These are phyloP conservation scores for Nomada lathburiana DNA, from an alignment of 2,888 invertebrate species.

Conservation along the genomic window DNA sequence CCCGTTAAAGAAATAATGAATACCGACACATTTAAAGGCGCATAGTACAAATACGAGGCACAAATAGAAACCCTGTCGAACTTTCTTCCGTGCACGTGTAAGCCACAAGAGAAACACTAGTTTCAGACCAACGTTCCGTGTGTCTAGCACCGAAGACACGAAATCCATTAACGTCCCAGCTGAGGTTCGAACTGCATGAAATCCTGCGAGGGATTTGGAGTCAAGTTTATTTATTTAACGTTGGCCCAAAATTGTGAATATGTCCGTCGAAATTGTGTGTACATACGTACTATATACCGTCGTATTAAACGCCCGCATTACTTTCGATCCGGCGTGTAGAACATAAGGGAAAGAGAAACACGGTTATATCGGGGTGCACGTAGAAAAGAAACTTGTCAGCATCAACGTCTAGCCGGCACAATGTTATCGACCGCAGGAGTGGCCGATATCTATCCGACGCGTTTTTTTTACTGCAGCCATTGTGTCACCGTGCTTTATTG, in stretches of 20 bases:
- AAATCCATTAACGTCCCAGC: constrained; percentile 49
- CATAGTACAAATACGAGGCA: too few species aligned
- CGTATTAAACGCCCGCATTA: constrained; percentile 60
- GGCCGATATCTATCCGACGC: constrained; percentile 45
- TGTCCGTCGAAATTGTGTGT: constrained; percentile 53
- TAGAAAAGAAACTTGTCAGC: constrained; percentile 59
- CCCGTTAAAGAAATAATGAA: too few species aligned
- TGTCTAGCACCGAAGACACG: not conserved
- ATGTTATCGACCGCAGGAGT: constrained; percentile 62
- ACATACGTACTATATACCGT: constrained; percentile 48
- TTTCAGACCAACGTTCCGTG: not conserved
- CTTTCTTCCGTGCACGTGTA: not conserved
- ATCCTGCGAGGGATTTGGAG: not conserved
- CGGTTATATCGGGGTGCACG: constrained; percentile 12
- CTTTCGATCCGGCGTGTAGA: constrained; percentile 21
- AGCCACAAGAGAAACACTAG: not conserved
- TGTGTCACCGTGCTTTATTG: constrained; percentile 52
- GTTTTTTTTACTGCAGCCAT: constrained; percentile 17
- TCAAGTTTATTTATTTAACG: constrained; percentile 52
- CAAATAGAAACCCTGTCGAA: too few species aligned
- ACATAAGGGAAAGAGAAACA: constrained; percentile 17
- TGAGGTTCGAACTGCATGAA: not conserved
- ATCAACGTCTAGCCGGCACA: constrained; percentile 52
- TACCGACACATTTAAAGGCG: too few species aligned
- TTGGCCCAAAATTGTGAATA: constrained; percentile 9